Conservation (phyloP, 2,113 vertebrate genomes). For the Bubalus kerabau region DNA sequence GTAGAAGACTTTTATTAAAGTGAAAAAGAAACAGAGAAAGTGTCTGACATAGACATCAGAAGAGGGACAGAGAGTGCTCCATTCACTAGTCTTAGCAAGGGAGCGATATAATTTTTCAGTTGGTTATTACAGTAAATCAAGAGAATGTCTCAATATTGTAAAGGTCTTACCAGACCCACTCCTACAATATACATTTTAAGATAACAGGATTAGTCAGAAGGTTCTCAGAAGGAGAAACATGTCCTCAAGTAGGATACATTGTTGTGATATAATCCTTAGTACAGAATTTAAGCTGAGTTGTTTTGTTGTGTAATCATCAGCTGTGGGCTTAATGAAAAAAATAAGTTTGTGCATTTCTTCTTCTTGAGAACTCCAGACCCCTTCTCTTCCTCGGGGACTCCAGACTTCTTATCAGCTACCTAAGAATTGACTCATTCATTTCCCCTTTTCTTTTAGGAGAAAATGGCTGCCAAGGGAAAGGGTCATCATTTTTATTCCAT, state of each 20-base stretch:
- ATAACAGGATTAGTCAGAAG: neutral
- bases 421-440: neutral
- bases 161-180: neutral
- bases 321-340: neutral
- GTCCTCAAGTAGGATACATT: neutral
- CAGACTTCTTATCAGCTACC: neutral
- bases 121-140: neutral
- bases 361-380: neutral
- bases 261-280: neutral
- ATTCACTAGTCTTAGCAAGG: neutral
- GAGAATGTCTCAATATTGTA: neutral
- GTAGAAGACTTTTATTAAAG: neutral
- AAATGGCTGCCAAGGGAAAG: neutral
- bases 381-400: fast-evolving
- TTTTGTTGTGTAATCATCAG: neutral
- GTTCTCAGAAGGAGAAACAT: neutral
- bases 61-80: neutral
- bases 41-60: neutral
- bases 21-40: neutral
- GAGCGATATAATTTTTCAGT: neutral
- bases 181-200: neutral
- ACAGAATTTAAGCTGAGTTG: neutral
- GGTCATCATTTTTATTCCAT: neutral
- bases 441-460: neutral
- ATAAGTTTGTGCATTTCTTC: neutral